Percentiles rank a stretch among this genome's conserved stretches.
Evolutionary conservation across 2,888 invertebrate species (phyloP).

Genomic region (Smittia sp.): DNA sequence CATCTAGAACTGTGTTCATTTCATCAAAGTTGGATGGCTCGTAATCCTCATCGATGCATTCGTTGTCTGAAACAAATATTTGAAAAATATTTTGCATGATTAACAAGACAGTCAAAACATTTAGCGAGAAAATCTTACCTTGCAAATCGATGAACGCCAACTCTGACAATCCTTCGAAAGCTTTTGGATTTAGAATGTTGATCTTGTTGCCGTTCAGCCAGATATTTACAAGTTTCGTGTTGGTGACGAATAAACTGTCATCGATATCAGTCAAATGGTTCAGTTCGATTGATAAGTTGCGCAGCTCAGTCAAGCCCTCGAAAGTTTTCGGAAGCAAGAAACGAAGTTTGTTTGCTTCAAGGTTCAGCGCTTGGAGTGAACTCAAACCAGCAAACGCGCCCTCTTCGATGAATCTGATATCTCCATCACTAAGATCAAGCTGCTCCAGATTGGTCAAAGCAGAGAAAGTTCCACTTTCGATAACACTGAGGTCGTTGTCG

Average conservation of each 20-base stretch:
- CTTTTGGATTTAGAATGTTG: conserved; percentile 1
- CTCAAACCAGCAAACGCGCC: conserved; percentile 42
- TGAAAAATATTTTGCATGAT: too few relatives aligned
- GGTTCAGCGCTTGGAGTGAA: conserved; percentile 40
- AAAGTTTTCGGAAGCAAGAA: conserved; percentile 30
- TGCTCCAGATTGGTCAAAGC: conserved; percentile 39
- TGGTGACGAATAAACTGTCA: conserved; percentile 28
- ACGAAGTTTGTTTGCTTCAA: conserved; percentile 42
- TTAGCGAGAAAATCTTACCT: not conserved
- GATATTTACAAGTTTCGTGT: conserved; percentile 2
- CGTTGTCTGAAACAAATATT: too few relatives aligned
- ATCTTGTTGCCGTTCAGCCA: conserved; percentile 25
- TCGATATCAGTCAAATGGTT: conserved; percentile 31
- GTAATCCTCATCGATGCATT: not conserved
- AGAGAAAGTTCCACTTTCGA: conserved; percentile 5
- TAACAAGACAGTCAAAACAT: not conserved
- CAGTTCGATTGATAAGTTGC: conserved; percentile 1
- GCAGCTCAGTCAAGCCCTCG: not conserved
- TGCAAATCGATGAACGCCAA: conserved; percentile 42
- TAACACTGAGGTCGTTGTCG: conserved; percentile 14
- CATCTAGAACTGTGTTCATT: not conserved
- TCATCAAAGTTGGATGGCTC: not conserved
- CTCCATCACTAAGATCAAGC: conserved; percentile 43
- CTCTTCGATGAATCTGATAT: conserved; percentile 42
- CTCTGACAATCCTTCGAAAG: conserved; percentile 39